Percentiles rank a stretch among this genome's conserved stretches.
Evolutionary conservation across 1,140 invertebrate genomes (phyloP).

Genomic region (Bombus affinis): DNA sequence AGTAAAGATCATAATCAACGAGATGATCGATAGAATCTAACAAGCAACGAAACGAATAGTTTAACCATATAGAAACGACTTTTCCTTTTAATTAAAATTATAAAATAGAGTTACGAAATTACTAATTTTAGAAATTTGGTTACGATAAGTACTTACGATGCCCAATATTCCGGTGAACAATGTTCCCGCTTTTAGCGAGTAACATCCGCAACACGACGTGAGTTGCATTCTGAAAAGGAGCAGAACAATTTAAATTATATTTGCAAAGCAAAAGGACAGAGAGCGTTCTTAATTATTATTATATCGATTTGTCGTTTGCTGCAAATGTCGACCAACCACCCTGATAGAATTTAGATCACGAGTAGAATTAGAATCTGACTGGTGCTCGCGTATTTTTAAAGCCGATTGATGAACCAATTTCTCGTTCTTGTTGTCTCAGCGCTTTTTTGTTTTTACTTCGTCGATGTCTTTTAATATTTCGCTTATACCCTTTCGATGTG

Average conservation of each 20-base stretch:
- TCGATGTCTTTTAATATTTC: too few relatives aligned
- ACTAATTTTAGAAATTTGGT: too few relatives aligned
- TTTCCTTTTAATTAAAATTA: too few relatives aligned
- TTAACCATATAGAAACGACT: not conserved
- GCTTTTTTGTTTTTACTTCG: not conserved
- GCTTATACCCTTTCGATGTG: too few relatives aligned
- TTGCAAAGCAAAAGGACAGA: not conserved
- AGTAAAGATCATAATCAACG: constrained; percentile 83
- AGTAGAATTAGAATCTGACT: constrained; percentile 30
- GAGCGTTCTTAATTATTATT: not conserved
- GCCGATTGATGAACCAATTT: constrained; percentile 15
- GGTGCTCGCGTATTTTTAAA: constrained; percentile 46
- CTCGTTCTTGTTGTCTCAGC: not conserved
- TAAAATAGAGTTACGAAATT: too few relatives aligned
- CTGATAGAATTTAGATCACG: constrained; percentile 41
- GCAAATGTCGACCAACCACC: not conserved
- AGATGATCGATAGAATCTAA: constrained; percentile 84
- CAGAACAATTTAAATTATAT: not conserved
- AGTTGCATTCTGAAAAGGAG: constrained; percentile 68
- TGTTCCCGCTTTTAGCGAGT: constrained; percentile 87
- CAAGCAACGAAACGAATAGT: constrained; percentile 10
- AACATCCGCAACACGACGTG: constrained; percentile 86
- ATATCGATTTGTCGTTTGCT: not conserved
- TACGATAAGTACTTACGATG: constrained; percentile 83
- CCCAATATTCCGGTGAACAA: constrained; percentile 87